These are phyloP conservation scores for Laterallus jamaicensis DNA, from an alignment of 2,113 vertebrate species.

Conservation along the genomic window DNA sequence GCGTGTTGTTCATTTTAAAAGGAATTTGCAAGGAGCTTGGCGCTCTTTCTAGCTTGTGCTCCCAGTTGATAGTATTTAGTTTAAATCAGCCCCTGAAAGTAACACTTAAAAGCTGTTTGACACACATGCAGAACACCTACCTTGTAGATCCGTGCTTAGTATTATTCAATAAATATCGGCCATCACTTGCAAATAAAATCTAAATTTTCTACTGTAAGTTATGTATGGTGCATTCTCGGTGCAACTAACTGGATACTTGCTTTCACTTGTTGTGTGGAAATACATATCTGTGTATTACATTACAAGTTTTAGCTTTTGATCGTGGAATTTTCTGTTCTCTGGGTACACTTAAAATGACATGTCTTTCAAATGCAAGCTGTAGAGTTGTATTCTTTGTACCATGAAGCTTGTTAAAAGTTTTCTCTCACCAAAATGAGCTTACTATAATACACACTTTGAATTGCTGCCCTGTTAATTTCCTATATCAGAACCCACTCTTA, in stretches of 20 bases:
- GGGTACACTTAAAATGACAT: not conserved
- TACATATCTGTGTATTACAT: not conserved
- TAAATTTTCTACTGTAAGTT: not conserved
- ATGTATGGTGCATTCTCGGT: not conserved
- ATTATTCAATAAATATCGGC: not conserved
- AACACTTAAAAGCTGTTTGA: not conserved
- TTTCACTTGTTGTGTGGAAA: not conserved
- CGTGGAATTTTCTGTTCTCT: not conserved
- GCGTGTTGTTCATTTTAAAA: slow-evolving; percentile 28
- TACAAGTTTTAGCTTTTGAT: not conserved
- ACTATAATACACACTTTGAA: not conserved
- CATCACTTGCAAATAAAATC: not conserved
- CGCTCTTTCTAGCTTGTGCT: not conserved
- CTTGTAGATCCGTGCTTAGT: not conserved
- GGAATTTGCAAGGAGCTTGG: not conserved
- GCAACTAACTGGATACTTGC: not conserved
- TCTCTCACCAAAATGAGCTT: not conserved
- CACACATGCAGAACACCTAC: not conserved
- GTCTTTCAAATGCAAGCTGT: not conserved
- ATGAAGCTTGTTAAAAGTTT: not conserved
- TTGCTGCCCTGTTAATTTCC: not conserved
- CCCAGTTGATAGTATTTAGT: not conserved
- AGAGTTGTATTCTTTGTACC: not conserved
- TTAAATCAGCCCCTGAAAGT: not conserved
- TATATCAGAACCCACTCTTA: not conserved